phyloP scores from a whole-genome alignment of 2,888 invertebrate species.

The Drosophila seclusa region DNA sequence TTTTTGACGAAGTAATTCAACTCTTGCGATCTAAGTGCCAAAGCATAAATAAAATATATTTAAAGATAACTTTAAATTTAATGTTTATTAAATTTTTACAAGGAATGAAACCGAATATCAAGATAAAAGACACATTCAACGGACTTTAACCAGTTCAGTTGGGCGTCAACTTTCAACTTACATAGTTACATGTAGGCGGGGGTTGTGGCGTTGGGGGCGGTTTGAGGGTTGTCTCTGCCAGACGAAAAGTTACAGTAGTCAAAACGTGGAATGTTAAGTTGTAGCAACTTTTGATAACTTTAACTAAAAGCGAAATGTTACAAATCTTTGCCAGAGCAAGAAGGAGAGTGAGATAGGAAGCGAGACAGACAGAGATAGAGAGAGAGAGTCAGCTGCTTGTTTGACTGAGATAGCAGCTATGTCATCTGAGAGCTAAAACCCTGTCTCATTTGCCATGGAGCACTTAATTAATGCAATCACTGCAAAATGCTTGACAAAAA shows the following conservation, averaged over 20 bases:
- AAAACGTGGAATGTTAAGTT: constrained; percentile 69
- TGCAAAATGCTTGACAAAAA: constrained; percentile 60
- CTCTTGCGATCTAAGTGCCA: constrained; percentile 2
- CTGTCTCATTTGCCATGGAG: constrained; percentile 37
- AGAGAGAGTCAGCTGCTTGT: not conserved
- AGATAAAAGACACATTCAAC: constrained; percentile 39
- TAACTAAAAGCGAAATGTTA: constrained; percentile 50
- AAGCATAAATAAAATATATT: constrained; percentile 31
- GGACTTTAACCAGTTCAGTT: constrained; percentile 2
- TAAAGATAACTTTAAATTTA: constrained; percentile 59
- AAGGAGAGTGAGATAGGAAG: too few species aligned
- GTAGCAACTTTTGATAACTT: constrained; percentile 57
- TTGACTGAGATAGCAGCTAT: not conserved
- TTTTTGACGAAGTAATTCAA: constrained; percentile 1
- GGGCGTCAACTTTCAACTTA: constrained; percentile 22
- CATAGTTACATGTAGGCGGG: not conserved
- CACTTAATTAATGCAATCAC: constrained; percentile 71
- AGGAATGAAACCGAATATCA: constrained; percentile 36
- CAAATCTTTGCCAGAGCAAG: constrained; percentile 56
- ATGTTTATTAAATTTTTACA: constrained; percentile 50
- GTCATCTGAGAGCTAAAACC: constrained; percentile 19
- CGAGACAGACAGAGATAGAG: too few species aligned
- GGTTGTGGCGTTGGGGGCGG: not conserved
- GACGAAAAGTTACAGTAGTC: constrained; percentile 59
- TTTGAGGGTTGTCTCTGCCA: constrained; percentile 6